Percentiles rank a stretch among this genome's conserved stretches.
These are phyloP conservation scores for Piscicola geometra DNA, from an alignment of 2,888 invertebrate genomes.

Conservation along the genomic window DNA sequence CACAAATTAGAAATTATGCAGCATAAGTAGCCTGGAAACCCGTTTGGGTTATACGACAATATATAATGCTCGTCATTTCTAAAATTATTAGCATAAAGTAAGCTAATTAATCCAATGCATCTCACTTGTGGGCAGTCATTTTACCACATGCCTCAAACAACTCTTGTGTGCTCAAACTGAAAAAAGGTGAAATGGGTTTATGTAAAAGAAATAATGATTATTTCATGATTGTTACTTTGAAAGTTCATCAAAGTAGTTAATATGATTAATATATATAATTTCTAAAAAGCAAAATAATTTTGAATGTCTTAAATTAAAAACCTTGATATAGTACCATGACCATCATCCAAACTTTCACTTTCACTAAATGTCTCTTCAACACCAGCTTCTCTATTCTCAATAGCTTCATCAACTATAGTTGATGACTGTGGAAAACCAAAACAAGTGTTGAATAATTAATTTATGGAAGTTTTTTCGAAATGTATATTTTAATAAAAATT, in stretches of 20 bases:
- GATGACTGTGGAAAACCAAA: background rate
- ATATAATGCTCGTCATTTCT: no score
- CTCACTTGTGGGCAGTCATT: slow-evolving; percentile 18
- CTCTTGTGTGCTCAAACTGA: slow-evolving; percentile 8
- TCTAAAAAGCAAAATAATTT: no score
- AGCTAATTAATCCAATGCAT: background rate
- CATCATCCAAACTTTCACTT: background rate
- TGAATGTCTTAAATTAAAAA: no score
- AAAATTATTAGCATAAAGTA: no score
- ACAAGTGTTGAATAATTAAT: background rate
- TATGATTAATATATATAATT: no score
- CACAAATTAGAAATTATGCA: background rate
- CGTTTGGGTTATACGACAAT: no score
- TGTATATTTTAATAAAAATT: background rate
- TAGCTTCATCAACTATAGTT: background rate
- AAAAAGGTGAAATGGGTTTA: no score
- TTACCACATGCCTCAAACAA: slow-evolving; percentile 14
- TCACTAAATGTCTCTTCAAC: background rate
- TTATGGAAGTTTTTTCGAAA: background rate
- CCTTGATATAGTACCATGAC: slow-evolving; percentile 1
- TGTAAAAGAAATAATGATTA: no score
- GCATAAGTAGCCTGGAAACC: background rate
- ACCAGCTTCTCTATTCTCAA: background rate
- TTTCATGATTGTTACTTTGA: no score
- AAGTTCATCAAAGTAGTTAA: no score